phyloP scores from a whole-genome alignment of 2,797 vertebrate species.

The Leptodactylus fallax region DNA sequence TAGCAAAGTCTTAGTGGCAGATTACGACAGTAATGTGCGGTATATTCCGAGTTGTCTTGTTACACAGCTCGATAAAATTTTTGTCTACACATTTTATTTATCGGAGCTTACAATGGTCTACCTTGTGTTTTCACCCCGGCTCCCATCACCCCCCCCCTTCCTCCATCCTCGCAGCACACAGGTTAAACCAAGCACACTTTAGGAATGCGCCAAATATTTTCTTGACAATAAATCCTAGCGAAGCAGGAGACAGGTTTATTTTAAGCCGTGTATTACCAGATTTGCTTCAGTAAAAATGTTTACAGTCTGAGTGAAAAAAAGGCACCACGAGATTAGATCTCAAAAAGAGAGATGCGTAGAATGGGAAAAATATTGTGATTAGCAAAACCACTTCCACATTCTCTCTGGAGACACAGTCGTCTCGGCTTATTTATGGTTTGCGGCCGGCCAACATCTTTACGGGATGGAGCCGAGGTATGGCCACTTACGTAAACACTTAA shows the following conservation, averaged over 20 bases:
- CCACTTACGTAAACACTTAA: slow-evolving; percentile 23
- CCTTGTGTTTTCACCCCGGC: background rate
- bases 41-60: background rate
- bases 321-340: slow-evolving; percentile 52
- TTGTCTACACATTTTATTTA: too few species aligned
- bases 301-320: slow-evolving; percentile 50
- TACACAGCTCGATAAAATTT: background rate
- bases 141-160: background rate
- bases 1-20: background rate
- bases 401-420: slow-evolving; percentile 23
- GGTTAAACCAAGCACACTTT: slow-evolving; percentile 40
- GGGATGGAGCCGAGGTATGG: background rate
- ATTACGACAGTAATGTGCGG: background rate
- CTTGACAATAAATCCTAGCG: slow-evolving; percentile 41
- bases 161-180: background rate
- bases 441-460: background rate
- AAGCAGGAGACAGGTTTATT: slow-evolving; percentile 51
- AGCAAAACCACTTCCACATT: slow-evolving; percentile 48
- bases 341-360: slow-evolving; percentile 29
- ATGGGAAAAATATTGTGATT: slow-evolving; percentile 53
- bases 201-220: slow-evolving; percentile 52
- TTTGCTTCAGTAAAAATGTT: slow-evolving; percentile 51
- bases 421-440: slow-evolving; percentile 42
- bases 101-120: background rate
- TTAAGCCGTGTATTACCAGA: slow-evolving; percentile 45